phyloP scores from a whole-genome alignment of 2,113 vertebrate species.

The Chlorocebus sabaeus region DNA sequence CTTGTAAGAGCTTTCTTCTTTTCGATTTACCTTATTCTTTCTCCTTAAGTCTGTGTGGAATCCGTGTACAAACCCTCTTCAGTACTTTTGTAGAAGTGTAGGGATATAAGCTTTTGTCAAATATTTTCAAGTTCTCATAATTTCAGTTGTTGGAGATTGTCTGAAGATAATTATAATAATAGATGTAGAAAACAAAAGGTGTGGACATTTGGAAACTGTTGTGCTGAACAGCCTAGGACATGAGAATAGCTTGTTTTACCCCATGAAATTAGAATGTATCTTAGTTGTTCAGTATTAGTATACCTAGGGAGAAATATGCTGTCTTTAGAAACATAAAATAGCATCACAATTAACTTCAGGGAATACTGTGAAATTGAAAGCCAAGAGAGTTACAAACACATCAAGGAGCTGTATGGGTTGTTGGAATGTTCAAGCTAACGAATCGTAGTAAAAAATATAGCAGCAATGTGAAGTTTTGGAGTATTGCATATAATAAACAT shows the following conservation, averaged over 20 bases:
- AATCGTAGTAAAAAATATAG: not conserved
- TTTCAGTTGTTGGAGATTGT: not conserved
- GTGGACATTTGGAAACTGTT: not conserved
- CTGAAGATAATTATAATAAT: not conserved
- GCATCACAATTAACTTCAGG: not conserved
- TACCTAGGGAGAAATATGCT: not conserved
- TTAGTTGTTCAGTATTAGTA: not conserved
- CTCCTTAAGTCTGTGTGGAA: not conserved
- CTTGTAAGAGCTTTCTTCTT: not conserved
- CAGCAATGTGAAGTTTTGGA: not conserved
- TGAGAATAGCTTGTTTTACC: not conserved
- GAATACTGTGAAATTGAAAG: not conserved
- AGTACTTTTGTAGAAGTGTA: not conserved
- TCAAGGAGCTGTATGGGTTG: not conserved
- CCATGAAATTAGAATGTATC: not conserved
- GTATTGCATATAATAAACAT: not conserved
- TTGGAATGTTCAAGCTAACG: not conserved
- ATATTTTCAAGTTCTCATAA: not conserved
- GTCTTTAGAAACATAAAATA: not conserved
- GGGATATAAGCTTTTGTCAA: not conserved
- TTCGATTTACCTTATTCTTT: not conserved
- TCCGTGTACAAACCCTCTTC: not conserved
- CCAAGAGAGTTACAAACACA: not conserved
- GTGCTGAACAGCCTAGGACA: not conserved
- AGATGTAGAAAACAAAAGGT: not conserved